Base-by-base conservation (phyloP, 2,797 vertebrate species). In the Eremophila alpestris region DNA sequence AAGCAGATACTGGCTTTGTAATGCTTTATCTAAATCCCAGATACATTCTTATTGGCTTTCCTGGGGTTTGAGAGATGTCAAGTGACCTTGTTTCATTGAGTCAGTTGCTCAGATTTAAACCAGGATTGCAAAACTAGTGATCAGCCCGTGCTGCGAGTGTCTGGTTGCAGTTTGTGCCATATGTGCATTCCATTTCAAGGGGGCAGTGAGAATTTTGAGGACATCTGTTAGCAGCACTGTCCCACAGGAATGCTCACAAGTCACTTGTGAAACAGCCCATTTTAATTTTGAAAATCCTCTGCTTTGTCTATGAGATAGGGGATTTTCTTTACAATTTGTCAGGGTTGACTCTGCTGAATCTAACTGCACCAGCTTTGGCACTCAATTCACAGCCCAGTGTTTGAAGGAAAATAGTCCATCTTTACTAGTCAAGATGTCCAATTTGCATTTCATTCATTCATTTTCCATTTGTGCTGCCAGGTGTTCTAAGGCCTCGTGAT, bases 121-220 rank as follows among this genome's bases (percentile, higher is more conserved):
- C 2, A 1, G 41, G 49, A 87, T 19, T 59, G 60, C 67, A 80
- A 63, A 92, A 67, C 70, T 36, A 89, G 86, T 80, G 93, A 80
- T 85, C 51, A 92, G 87, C 41, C 46, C 26, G 62, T 2, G 1
- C 60, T 74, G 87, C 0, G 21, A 92, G 91, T 93, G 91, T 95
- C 95, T 96, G 89, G 87, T 94, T 96, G 94, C 94, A 87, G 91
- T 81, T 93, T 91, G 79, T 92, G 89, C 92, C 95, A 95, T 96
- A 73, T 97, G 94, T 93, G 94, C 96, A 93, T 97, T 96, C 95
- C 93, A 92, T 92, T 95, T 93, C 91, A 83, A 87, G 70, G 67
- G 69, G 84, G 86, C 76, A 85, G 76, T 1, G 49, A 94, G 87
- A 93, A 70, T 88, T 91, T 83, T 78, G 89, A 93, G 89, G 92